phyloP scores from a whole-genome alignment of 2,113 vertebrate genomes.

The Recurvirostra avosetta region DNA sequence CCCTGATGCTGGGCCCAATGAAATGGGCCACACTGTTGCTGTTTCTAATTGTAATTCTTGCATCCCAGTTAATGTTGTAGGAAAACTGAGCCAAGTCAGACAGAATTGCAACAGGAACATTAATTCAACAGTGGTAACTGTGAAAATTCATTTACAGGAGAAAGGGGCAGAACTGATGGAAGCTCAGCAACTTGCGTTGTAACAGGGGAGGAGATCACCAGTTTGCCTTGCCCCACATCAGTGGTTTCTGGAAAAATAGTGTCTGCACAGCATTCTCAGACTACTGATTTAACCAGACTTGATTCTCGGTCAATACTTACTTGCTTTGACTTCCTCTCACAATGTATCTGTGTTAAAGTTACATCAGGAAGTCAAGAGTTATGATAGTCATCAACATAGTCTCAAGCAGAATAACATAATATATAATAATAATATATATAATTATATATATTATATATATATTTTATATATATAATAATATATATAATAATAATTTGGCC shows the following conservation, averaged over 20 bases:
- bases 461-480: no score
- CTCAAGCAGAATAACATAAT: neutral
- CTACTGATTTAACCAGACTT: neutral
- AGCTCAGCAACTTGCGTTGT: neutral
- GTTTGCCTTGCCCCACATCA: neutral
- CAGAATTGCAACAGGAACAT: neutral
- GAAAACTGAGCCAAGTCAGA: neutral
- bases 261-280: neutral
- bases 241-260: neutral
- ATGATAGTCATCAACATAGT: neutral
- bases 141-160: neutral
- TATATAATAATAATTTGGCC: no score
- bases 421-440: no score
- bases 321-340: constrained; percentile 5
- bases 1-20: neutral
- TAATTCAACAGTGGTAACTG: neutral
- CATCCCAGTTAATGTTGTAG: neutral
- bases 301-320: neutral
- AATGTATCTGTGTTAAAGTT: neutral
- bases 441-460: no score
- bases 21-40: neutral
- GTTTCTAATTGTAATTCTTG: neutral
- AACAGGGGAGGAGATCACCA: neutral
- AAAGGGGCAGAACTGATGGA: neutral
- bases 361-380: neutral